Percentiles rank a stretch among this genome's conserved stretches.
Evolutionary conservation across 1,140 invertebrate species (phyloP).

Genomic region (Apis mellifera): Amel_HAv3.1 CM009942.2:11169501-11170000

Average conservation of each 20-base stretch:
- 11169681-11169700: not conserved
- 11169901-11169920: constrained; percentile 51
- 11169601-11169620: constrained; percentile 46
- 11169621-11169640: not conserved
- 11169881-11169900: constrained; percentile 57
- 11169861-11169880: constrained; percentile 55
- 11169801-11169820: constrained; percentile 70
- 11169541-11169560: constrained; percentile 61
- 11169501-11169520: constrained; percentile 75
- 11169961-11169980: constrained; percentile 64
- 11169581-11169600: constrained; percentile 60
- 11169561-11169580: constrained; percentile 53
- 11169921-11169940: constrained; percentile 51
- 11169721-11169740: constrained; percentile 3
- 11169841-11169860: constrained; percentile 64
- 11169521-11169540: constrained; percentile 62
- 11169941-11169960: constrained; percentile 64
- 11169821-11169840: constrained; percentile 67
- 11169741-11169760: constrained; percentile 66
- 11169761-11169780: constrained; percentile 73
- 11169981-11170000: constrained; percentile 73
- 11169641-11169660: no score
- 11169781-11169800: constrained; percentile 80
- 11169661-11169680: no score
- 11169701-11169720: not conserved